Evolutionary conservation across 2,113 vertebrate species (phyloP), one percentile per base, ranked within the genome.

Genomic region (Gnathonemus echidnorhynchus): DNA sequence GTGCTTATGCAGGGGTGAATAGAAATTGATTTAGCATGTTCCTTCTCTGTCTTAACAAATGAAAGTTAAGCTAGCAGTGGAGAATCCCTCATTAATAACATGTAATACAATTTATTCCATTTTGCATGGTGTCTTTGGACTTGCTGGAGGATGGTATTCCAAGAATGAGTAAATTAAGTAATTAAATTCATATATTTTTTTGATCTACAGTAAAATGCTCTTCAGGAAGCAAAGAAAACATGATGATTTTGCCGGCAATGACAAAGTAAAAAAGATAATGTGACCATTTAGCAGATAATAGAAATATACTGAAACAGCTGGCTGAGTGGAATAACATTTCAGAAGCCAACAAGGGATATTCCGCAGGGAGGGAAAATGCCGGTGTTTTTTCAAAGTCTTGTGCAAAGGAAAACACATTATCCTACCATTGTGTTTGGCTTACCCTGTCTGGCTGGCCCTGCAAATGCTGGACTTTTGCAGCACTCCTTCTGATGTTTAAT

Each of bases 381-480:
- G 2, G 49, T 87, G 46, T 48, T 31, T 53, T 11, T 87, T 87
- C 86, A 87, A 87, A 87, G 86, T 24, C 49, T 53, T 53, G 74
- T 87, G 50, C 13, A 53, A 87, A 53, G 49, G 48, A 87, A 85
- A 87, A 87, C 86, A 87, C 50, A 87, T 87, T 53, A 52, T 87
- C 27, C 24, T 48, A 10, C 86, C 27, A 53, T 53, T 53, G 86
- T 87, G 49, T 27, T 53, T 53, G 50, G 49, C 50, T 87, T 56
- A 53, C 31, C 31, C 49, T 53, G 49, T 87, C 86, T 87, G 49
- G 46, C 11, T 87, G 24, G 24, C 27, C 86, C 86, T 48, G 31
- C 50, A 53, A 56, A 53, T 35, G 27, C n/a, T 11, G 24, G 86
- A 35, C 49, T 31, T 35, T n/a, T 87, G 86, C 49, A 52, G n/a